Evolutionary conservation across 2,113 vertebrate species (phyloP), one percentile per base, ranked within the genome.

Genomic region (Nycticebus coucang): DNA sequence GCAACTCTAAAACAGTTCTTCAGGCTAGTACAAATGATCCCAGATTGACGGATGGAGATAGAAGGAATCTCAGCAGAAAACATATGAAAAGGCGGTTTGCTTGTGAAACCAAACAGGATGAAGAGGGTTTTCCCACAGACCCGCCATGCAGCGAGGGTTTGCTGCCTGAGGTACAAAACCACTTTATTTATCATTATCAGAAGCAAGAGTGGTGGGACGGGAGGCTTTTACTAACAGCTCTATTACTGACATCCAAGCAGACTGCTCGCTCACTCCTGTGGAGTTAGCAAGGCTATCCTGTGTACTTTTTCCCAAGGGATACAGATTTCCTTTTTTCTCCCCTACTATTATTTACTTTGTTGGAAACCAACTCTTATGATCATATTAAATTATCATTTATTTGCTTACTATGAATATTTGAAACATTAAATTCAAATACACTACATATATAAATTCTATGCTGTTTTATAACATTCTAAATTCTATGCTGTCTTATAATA

Each of bases 201-300:
- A 85, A 41, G 4, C 22, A 4, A 45, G n/a, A 41, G 22, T n/a
- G 57, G 53, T 59, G 13, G 15, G 7, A 21, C 7, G 5, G 5
- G 26, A 69, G 5, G n/a, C 4, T 50, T n/a, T 30, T 15, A 60
- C 12, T 5, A 18, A 0, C 19, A 13, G 35, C 41, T 59, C 41
- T 45, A 4, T 9, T 21, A 1, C 0, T 30, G 30, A 50, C 18
- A 26, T 19, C 41, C 24, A 53, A 41, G n/a, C 33, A 9, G 10
- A 37, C 50, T 0, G 0, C 6, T 3, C 11, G 0, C 50, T 9
- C 35, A 50, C 30, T 21, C 5, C 14, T 1, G 22, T 26, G 3
- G 45, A 50, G 45, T 19, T 7, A 87, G 13, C 41, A 64, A 19
- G 21, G 15, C 33, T 1, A 3, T 17, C 74, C 22, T 30, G 45